Percentiles rank a stretch among this genome's conserved stretches.
These are phyloP conservation scores for Amitus sp. DNA, from an alignment of 2,888 invertebrate genomes.

Conservation along the genomic window DNA sequence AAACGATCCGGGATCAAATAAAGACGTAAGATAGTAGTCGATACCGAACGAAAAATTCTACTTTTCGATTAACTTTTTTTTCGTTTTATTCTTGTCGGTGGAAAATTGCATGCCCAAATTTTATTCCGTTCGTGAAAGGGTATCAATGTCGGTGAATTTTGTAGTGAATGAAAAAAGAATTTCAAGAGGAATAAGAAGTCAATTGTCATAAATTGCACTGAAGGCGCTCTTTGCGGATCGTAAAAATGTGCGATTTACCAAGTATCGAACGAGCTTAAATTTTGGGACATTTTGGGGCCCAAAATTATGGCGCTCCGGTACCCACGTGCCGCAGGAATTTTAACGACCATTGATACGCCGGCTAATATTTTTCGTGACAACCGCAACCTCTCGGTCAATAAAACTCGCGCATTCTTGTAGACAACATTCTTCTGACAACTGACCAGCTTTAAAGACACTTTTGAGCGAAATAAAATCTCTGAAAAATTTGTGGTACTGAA, in stretches of 20 bases:
- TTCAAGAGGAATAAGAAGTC: too few relatives aligned
- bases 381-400: not conserved
- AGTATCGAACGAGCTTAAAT: not conserved
- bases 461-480: conserved; percentile 23
- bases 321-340: not conserved
- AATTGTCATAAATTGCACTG: too few relatives aligned
- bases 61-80: too few relatives aligned
- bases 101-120: too few relatives aligned
- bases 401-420: not conserved
- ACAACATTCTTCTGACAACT: not conserved
- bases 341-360: not conserved
- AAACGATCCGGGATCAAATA: too few relatives aligned
- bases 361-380: not conserved
- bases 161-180: too few relatives aligned
- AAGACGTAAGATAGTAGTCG: too few relatives aligned
- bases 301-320: conserved; percentile 2
- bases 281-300: too few relatives aligned
- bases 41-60: too few relatives aligned
- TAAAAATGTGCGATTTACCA: not conserved
- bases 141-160: too few relatives aligned
- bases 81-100: too few relatives aligned
- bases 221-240: not conserved
- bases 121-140: too few relatives aligned
- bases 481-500: conserved; percentile 17
- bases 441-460: conserved; percentile 22